Evolutionary conservation across 2,797 vertebrate species (phyloP), one percentile per base, ranked within the genome.

Genomic region (Crocodylus rhombifer): DNA sequence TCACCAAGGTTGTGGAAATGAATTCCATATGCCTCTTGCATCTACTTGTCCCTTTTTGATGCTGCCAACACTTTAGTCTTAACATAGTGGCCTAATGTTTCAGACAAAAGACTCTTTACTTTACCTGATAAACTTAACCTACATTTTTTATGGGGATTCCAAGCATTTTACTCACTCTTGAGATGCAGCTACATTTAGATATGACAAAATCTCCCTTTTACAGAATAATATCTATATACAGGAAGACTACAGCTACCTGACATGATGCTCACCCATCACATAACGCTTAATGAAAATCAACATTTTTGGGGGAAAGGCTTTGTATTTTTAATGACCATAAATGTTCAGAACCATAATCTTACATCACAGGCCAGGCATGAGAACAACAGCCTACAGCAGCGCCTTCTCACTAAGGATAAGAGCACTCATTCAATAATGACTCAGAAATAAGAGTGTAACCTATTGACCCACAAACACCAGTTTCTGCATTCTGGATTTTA

Each of bases 301-400:
- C 77, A 28, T 15, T 64, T 21, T 33, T 4, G 14, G 51, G 56
- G 42, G 18, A 61, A 63, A 74, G 63, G 2, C 11, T 18, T 73
- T 55, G 64, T 63, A 60, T 13, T 5, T 10, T 18, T 7, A 3
- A 1, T 7, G 6, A 73, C 16, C 7, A 2, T 36, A 74, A 14
- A 1, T 1, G 6, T 21, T 42, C 36, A 25, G 4, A 6, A 3
- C 61, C 76, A 11, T 17, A 33, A 14, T 5, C n/a, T 67, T 2
- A 26, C 63, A 25, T 0, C 36, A 5, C 4, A 36, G 3, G 0
- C 0, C 51, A 73, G 42, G 26, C 21, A 73, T 33, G 75, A 16
- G 36, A 1, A 3, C 67, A 5, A 6, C 14, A 64, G n/a, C 3
- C 0, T 6, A 55, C 4, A 1, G 1, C 23, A 57, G 36, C 0